These are phyloP conservation scores for Tricholaema leucomelas DNA, from an alignment of 2,113 vertebrate species.

Conservation along the genomic window DNA sequence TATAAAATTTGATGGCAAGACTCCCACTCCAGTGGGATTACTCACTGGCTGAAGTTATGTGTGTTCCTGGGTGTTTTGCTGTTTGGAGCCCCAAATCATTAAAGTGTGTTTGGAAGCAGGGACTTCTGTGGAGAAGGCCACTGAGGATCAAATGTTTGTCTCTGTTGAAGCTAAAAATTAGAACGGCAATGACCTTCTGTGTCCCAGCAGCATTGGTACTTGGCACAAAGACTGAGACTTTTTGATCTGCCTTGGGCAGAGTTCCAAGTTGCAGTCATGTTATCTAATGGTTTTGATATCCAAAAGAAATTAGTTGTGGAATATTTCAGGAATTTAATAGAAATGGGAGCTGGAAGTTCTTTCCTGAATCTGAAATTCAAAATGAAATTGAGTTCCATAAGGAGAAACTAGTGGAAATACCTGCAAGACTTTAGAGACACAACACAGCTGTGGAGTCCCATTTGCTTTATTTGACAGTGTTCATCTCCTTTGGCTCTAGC, in stretches of 20 bases:
- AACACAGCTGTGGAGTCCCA: neutral
- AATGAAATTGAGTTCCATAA: neutral
- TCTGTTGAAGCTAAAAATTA: neutral
- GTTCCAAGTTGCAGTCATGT: neutral
- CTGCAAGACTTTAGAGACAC: neutral
- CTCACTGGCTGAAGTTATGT: constrained; percentile 25
- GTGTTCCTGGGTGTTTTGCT: neutral
- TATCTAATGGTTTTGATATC: neutral
- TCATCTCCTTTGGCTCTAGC: neutral
- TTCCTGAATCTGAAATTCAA: neutral
- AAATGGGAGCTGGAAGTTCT: neutral
- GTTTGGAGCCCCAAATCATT: neutral
- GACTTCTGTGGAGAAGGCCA: neutral
- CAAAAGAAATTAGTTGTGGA: neutral
- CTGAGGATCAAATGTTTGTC: neutral
- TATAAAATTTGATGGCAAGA: constrained; percentile 61
- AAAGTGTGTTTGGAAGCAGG: neutral
- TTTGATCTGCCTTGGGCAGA: neutral
- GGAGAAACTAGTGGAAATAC: neutral
- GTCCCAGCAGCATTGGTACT: neutral
- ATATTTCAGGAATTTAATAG: neutral
- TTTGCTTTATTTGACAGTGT: neutral
- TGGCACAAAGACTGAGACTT: neutral
- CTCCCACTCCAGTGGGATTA: constrained; percentile 54
- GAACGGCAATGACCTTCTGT: neutral